These are phyloP conservation scores for Chaetodon auriga DNA, from an alignment of 2,113 vertebrate species.

Conservation along the genomic window DNA sequence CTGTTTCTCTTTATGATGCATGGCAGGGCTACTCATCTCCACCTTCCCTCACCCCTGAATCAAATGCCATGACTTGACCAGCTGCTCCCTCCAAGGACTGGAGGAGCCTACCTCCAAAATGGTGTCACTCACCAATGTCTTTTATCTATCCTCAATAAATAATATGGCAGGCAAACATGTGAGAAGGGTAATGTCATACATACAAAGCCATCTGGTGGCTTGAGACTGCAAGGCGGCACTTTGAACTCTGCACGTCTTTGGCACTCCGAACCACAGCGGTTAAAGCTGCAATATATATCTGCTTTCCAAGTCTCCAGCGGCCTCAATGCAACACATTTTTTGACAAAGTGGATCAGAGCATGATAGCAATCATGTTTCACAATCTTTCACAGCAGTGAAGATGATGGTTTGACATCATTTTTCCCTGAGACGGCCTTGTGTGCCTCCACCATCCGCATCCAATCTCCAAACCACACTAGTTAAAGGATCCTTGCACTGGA, in stretches of 20 bases:
- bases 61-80: constrained; percentile 73
- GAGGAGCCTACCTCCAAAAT: constrained; percentile 57
- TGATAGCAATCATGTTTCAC: neutral
- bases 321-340: neutral
- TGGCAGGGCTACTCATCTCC: constrained; percentile 40
- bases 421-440: neutral
- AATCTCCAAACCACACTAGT: neutral
- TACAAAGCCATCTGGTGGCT: constrained; percentile 56
- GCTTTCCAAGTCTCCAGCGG: constrained; percentile 9
- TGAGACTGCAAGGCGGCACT: constrained; percentile 38
- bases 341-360: constrained; percentile 19
- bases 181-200: constrained; percentile 51
- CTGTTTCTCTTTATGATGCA: constrained; percentile 69
- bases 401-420: constrained; percentile 2
- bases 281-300: constrained; percentile 16
- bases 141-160: constrained; percentile 77
- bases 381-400: neutral
- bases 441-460: neutral
- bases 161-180: constrained; percentile 61
- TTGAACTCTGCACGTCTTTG: constrained; percentile 66
- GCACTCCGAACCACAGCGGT: neutral
- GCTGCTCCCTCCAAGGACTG: constrained; percentile 70
- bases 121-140: constrained; percentile 71
- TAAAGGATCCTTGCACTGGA: neutral
- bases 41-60: constrained; percentile 48